Evolutionary conservation across 2,888 invertebrate genomes (phyloP), one percentile per base, ranked within the genome.

Genomic region (Bibio marci): DNA sequence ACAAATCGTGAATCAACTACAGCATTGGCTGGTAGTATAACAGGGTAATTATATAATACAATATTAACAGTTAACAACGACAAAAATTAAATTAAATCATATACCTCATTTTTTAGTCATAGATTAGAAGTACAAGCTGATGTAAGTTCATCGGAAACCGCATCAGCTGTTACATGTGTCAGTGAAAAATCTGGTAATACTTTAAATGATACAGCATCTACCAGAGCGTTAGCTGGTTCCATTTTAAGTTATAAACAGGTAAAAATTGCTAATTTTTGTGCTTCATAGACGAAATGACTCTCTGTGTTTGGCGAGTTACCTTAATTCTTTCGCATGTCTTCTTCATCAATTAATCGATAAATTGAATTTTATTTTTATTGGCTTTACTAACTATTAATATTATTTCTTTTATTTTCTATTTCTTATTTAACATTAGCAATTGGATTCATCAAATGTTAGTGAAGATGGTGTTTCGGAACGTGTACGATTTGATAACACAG

Each of bases 221-320:
- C 79, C 1, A 67, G 76, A 48, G 85, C 80, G 30, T 62, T 83
- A 45, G 82, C 83, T 32, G 85, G 85, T 14, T 82, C 82, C 14
- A 71, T 79, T 50, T 62, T 76, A 43, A 75, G 73, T 52, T 75
- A 74, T 52, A 75, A 73, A 64, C 72, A 73, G 44, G 49, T 50
- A 35, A 30, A 41, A 13, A 14, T 17, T n/a, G n/a, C n/a, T n/a
- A n/a, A n/a, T n/a, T n/a, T n/a, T n/a, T n/a, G n/a, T n/a, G n/a
- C n/a, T n/a, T n/a, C n/a, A n/a, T n/a, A n/a, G n/a, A n/a, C n/a
- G n/a, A n/a, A n/a, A n/a, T n/a, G n/a, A n/a, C n/a, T n/a, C n/a
- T n/a, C n/a, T n/a, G n/a, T n/a, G n/a, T n/a, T n/a, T n/a, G n/a
- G n/a, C n/a, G n/a, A n/a, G n/a, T n/a, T n/a, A n/a, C n/a, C n/a